These are phyloP conservation scores for Rugalucina vietnamica DNA, from an alignment of 2,888 invertebrate species.

Conservation along the genomic window DNA sequence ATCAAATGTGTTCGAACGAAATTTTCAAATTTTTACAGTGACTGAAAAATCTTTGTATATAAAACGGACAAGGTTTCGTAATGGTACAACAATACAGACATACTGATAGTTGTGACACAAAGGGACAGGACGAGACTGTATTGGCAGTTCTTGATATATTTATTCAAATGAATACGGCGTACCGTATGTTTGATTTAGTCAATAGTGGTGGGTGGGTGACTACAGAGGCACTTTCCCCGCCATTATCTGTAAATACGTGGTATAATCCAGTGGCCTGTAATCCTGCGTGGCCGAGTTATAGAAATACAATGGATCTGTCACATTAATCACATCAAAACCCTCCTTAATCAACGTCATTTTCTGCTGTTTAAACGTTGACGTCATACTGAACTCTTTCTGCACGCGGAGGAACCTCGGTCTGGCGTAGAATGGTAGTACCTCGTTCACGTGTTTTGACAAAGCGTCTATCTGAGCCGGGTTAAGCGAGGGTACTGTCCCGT, in stretches of 20 bases:
- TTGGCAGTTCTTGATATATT: no score
- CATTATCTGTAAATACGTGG: constrained; percentile 22
- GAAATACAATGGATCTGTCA: constrained; percentile 41
- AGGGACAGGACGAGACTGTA: no score
- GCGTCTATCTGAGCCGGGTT: constrained; percentile 38
- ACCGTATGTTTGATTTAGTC: no score
- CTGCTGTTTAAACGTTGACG: constrained; percentile 56
- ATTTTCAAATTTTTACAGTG: no score
- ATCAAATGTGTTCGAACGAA: no score
- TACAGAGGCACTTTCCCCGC: constrained; percentile 21
- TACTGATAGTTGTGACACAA: no score
- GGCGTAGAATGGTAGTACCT: constrained; percentile 73
- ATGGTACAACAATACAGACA: no score
- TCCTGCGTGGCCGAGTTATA: constrained; percentile 16
- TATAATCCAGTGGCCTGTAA: constrained; percentile 22
- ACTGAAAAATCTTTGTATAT: no score
- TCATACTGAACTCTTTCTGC: constrained; percentile 46
- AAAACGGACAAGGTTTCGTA: no score
- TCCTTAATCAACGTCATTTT: constrained; percentile 45
- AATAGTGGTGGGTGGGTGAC: no score
- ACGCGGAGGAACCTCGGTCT: constrained; percentile 61
- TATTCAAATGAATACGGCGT: no score
- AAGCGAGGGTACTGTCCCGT: constrained; percentile 14
- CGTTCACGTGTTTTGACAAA: constrained; percentile 60
- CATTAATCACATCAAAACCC: constrained; percentile 38